Base-by-base conservation (phyloP, 2,888 invertebrate genomes). In the Parnassius apollo region DNA sequence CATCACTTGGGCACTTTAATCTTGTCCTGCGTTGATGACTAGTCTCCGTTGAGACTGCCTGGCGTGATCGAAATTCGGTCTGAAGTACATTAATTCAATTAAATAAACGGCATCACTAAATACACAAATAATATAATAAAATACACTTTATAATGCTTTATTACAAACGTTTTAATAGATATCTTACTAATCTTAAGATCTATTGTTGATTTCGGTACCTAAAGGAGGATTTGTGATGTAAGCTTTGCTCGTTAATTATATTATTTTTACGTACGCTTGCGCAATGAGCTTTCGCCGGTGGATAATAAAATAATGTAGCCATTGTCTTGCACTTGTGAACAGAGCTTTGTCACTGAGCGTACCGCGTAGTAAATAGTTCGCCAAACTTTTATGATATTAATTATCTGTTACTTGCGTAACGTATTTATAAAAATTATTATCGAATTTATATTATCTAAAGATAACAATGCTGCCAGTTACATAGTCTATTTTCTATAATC, bases 181-280 rank as follows among this genome's bases (percentile, higher is more conserved):
- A 25, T 25, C 25, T 25, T 25, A 25, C 56, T 55, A 57, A 49
- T 56, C 65, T 57, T 72, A 75, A 66, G 69, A 64, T 63, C 66
- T 71, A 74, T 82, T 82, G 75, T 81, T 75, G 71, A 65, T 70
- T 68, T 67, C 71, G 71, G 66, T 68, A 46, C 69, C 75, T 81
- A 75, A 80, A 81, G 78, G 74, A 46, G n/a, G 69, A 68, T 71
- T 66, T 78, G 72, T 85, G 82, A 86, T 79, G 82, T 82, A 88
- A 84, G 77, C 74, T 80, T 78, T 72, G 77, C 74, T 78, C 81
- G 89, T 91, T 89, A 89, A 88, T 91, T 88, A 88, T 83, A 82
- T 85, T 87, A 85, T 88, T 83, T 85, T 86, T 83, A 85, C 78
- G 76, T 81, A 77, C 68, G 69, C 73, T 86, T 89, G 74, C 82